These are phyloP conservation scores for Xiphophorus birchmanni DNA, from an alignment of 2,797 vertebrate species.

Conservation along the genomic window DNA sequence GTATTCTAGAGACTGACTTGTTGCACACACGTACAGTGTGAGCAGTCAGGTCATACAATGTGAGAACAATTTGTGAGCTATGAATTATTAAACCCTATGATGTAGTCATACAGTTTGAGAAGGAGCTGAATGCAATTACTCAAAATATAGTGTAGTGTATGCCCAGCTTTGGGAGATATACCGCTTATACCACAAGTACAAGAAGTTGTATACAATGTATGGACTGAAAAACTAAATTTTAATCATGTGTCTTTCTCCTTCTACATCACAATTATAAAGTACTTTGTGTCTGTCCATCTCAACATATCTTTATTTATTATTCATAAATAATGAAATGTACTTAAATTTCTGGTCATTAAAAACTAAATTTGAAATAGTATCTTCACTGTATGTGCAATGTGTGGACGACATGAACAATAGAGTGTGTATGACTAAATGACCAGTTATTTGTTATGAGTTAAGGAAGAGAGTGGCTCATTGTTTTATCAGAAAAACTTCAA, in stretches of 20 bases:
- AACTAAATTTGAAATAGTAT: background rate
- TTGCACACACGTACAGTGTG: background rate
- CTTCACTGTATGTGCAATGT: conserved; percentile 4
- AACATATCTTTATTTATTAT: background rate
- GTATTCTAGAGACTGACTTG: background rate
- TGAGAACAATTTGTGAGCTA: background rate
- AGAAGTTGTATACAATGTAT: background rate
- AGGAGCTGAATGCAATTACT: background rate
- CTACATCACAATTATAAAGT: background rate
- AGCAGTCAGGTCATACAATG: background rate
- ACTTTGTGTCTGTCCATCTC: background rate
- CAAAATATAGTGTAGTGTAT: background rate
- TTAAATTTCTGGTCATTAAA: background rate
- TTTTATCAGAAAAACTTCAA: conserved; percentile 57
- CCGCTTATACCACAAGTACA: background rate
- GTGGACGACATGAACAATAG: conserved; percentile 65
- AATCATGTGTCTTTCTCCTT: background rate
- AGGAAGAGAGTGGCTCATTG: conserved; percentile 31
- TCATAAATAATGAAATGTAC: background rate
- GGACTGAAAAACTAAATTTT: background rate
- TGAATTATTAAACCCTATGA: background rate
- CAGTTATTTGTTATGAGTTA: conserved; percentile 56
- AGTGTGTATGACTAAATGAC: conserved; percentile 64
- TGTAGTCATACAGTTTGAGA: background rate
- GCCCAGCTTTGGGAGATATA: background rate